A percentile compares a stretch with the other conserved stretches of the same genome.
phyloP scores from a whole-genome alignment of 2,797 vertebrate species.

The Rallus crepitans region DNA sequence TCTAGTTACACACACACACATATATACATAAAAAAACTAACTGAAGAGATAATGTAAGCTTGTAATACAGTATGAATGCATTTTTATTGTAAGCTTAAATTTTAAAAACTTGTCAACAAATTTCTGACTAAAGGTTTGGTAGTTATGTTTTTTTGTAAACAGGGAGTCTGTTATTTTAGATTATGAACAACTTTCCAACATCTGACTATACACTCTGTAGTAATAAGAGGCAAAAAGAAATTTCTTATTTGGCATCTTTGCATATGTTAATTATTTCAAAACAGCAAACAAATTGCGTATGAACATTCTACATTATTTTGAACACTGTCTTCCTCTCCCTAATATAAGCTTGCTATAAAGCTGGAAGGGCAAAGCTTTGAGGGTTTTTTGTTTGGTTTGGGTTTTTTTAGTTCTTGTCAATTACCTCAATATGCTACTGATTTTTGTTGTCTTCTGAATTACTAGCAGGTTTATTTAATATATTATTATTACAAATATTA shows the following conservation, averaged over 20 bases:
- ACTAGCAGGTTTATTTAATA: background rate
- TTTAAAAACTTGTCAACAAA: background rate
- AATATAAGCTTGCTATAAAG: background rate
- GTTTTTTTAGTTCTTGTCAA: too few relatives aligned
- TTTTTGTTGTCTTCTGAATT: background rate
- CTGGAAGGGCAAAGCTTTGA: background rate
- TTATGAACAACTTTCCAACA: background rate
- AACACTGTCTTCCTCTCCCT: background rate
- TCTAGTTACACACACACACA: background rate
- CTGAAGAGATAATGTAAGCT: background rate
- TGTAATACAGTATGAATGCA: background rate
- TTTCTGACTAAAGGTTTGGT: background rate
- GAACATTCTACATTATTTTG: background rate
- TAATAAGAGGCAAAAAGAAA: background rate
- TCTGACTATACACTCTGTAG: rapidly evolving
- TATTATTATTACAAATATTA: background rate
- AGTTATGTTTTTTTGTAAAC: background rate
- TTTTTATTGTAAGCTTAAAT: background rate
- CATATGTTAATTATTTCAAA: background rate
- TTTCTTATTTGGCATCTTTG: background rate
- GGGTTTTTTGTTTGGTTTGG: background rate
- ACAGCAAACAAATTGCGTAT: background rate
- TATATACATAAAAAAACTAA: background rate
- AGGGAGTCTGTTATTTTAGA: background rate
- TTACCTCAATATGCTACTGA: background rate